Conservation (phyloP, 2,888 invertebrate genomes). For the Phaonia tiefii region DNA sequence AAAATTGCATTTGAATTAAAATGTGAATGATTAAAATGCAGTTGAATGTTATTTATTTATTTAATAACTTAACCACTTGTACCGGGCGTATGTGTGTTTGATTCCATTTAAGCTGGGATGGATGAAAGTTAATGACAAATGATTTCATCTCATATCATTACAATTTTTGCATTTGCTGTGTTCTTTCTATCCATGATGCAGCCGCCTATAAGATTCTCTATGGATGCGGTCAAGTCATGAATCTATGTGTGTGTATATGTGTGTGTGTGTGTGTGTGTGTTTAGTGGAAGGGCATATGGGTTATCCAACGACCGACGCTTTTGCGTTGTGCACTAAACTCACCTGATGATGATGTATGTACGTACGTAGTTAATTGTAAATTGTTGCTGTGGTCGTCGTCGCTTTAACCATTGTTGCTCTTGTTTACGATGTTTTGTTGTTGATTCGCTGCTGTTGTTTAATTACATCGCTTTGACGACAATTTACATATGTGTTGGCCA, state of each 20-base stretch:
- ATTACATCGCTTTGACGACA: constrained; percentile 19
- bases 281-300: not conserved
- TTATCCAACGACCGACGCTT: constrained; percentile 5
- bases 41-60: constrained; percentile 38
- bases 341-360: not conserved
- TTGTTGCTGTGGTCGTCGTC: too few species aligned
- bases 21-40: constrained; percentile 51
- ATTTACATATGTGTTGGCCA: constrained; percentile 19
- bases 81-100: not conserved
- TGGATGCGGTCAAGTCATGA: not conserved
- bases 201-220: not conserved
- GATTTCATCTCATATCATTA: constrained; percentile 26
- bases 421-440: not conserved
- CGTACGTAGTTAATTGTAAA: too few species aligned
- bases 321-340: not conserved
- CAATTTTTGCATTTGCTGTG: constrained; percentile 13
- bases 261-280: too few species aligned
- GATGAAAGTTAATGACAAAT: constrained; percentile 40
- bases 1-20: constrained; percentile 53
- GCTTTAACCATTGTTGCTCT: too few species aligned
- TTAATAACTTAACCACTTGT: constrained; percentile 13
- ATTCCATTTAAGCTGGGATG: not conserved
- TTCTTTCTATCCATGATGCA: not conserved
- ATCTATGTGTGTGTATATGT: too few species aligned
- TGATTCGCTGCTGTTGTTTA: not conserved